These are phyloP conservation scores for Athene cunicularia DNA, from an alignment of 2,113 vertebrate genomes.

Conservation along the genomic window DNA sequence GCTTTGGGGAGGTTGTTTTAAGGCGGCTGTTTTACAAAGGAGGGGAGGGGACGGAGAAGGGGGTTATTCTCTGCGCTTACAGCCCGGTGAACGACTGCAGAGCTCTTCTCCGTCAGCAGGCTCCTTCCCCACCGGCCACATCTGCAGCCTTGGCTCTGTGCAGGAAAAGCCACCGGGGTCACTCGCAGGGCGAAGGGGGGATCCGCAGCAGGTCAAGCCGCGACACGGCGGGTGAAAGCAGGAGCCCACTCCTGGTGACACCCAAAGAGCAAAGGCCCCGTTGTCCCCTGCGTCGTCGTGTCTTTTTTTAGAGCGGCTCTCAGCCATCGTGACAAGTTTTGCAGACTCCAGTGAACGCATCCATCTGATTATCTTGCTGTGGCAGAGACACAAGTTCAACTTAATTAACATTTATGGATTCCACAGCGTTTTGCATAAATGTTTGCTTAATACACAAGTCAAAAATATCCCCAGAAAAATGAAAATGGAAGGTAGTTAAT, in stretches of 20 bases:
- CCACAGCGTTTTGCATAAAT: background rate
- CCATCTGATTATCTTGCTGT: background rate
- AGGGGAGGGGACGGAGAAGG: background rate
- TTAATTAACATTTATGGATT: background rate
- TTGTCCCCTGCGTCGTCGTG: accelerated
- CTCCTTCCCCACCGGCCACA: background rate
- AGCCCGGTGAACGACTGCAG: background rate
- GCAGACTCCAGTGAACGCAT: background rate
- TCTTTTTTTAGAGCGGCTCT: background rate
- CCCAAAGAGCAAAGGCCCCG: background rate
- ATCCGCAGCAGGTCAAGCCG: background rate
- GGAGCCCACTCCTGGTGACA: too few species aligned
- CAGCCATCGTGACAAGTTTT: accelerated
- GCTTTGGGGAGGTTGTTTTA: background rate
- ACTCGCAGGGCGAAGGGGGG: accelerated
- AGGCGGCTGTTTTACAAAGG: background rate
- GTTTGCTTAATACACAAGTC: background rate
- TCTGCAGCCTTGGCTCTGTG: accelerated
- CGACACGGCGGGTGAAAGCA: background rate
- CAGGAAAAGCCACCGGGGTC: background rate
- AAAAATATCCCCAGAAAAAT: slow-evolving; percentile 7
- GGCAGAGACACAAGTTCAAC: background rate
- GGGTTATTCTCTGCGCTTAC: background rate
- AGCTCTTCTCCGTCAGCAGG: background rate
- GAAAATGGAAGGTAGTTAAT: background rate